Evolutionary conservation across 35 echinoderm and acorn worm species (phyloP).

Genomic region (Diadema setosum): DNA sequence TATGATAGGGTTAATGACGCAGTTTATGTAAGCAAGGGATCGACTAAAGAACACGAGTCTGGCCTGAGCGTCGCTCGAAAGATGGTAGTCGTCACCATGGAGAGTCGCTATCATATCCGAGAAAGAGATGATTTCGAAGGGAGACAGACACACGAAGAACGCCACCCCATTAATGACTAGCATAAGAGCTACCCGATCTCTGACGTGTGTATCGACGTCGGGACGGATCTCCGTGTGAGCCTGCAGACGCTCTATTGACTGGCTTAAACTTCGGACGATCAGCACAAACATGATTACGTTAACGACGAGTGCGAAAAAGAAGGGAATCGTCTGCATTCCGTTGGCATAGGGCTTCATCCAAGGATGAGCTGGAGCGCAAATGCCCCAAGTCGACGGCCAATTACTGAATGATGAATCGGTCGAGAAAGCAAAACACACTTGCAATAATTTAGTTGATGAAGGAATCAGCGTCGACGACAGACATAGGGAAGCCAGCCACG

Average conservation of each 20-base stretch:
- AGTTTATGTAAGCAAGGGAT: conserved; percentile 72
- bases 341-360: conserved; percentile 41
- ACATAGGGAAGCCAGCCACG: conserved; percentile 33
- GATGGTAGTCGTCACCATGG: not conserved
- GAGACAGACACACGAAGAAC: conserved; percentile 84
- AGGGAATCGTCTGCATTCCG: conserved; percentile 74
- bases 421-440: conserved; percentile 46
- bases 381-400: conserved; percentile 31
- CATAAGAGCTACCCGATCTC: conserved; percentile 87
- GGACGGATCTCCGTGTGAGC: conserved; percentile 23
- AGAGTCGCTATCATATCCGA: conserved; percentile 47
- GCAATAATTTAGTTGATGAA: not conserved
- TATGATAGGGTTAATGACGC: conserved; percentile 85
- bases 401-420: not conserved
- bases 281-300: conserved; percentile 66
- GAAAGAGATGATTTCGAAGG: conserved; percentile 80
- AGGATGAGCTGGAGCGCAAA: not conserved
- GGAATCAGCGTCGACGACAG: conserved; percentile 67
- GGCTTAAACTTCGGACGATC: conserved; percentile 70
- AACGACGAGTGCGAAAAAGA: conserved; percentile 49
- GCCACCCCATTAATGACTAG: conserved; percentile 83
- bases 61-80: not conserved
- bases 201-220: conserved; percentile 51
- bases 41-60: conserved; percentile 34
- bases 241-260: conserved; percentile 53